Evolutionary conservation across 2,888 invertebrate genomes (phyloP).

Genomic region (Ophion ellenae): DNA sequence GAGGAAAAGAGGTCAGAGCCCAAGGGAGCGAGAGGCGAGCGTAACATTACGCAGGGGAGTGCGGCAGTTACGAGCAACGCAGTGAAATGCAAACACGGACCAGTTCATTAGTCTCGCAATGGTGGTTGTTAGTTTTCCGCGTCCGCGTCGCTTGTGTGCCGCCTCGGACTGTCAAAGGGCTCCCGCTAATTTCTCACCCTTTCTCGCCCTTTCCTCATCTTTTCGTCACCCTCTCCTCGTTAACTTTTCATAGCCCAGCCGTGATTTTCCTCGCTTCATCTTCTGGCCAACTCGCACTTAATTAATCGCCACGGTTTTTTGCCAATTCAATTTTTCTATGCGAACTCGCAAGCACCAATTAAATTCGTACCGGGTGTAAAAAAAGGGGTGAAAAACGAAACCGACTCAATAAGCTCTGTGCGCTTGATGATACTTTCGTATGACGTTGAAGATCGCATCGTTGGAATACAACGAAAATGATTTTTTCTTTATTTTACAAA

Average conservation of each 20-base stretch:
- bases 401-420: no score
- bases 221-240: slow-evolving; percentile 33
- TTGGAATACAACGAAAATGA: no score
- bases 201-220: background rate
- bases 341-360: background rate
- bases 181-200: slow-evolving; percentile 34
- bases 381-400: no score
- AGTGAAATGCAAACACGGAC: background rate
- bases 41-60: no score
- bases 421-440: no score
- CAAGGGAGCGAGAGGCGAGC: background rate
- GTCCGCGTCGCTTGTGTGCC: background rate
- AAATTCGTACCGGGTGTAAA: background rate
- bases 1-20: background rate
- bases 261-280: slow-evolving; percentile 19
- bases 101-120: slow-evolving; percentile 47
- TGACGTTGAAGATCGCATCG: no score
- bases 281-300: slow-evolving; percentile 1
- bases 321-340: no score
- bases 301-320: background rate
- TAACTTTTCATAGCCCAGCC: slow-evolving; percentile 28
- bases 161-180: background rate
- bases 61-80: background rate
- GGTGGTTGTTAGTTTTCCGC: slow-evolving; percentile 30
- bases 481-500: no score